Conservation (phyloP, 2,113 vertebrate species). For the Actinemys pallida region DNA sequence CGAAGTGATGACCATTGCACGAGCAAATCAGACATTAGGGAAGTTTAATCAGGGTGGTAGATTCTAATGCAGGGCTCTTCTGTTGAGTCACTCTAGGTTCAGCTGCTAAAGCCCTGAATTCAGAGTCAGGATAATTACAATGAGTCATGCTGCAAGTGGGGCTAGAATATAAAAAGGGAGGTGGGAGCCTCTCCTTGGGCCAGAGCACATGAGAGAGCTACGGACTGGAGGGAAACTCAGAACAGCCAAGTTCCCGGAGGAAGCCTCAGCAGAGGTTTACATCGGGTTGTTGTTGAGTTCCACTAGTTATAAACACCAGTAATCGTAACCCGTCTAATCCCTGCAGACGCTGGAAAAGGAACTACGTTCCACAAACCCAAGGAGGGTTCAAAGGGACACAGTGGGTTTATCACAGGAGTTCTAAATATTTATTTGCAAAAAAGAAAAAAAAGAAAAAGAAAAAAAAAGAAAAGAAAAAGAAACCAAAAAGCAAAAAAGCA, state of each 20-base stretch:
- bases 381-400: not conserved
- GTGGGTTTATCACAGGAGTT: too few relatives aligned
- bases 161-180: not conserved
- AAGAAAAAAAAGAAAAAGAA: too few relatives aligned
- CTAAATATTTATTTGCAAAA: too few relatives aligned
- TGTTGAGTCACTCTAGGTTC: not conserved
- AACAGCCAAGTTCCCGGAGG: not conserved
- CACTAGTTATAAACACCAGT: not conserved
- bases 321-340: not conserved
- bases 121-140: not conserved
- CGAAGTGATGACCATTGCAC: not conserved
- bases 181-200: not conserved
- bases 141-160: not conserved
- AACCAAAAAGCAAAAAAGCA: too few relatives aligned
- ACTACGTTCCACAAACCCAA: not conserved
- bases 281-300: rapidly evolving
- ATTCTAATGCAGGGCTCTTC: not conserved
- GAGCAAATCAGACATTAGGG: not conserved
- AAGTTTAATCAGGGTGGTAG: not conserved
- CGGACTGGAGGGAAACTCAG: not conserved
- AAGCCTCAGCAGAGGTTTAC: not conserved
- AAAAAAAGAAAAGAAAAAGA: too few relatives aligned
- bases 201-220: not conserved
- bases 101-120: not conserved
- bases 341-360: not conserved